Evolutionary conservation across 1,140 invertebrate genomes (phyloP).

Genomic region (Metaphire vulgaris): DNA sequence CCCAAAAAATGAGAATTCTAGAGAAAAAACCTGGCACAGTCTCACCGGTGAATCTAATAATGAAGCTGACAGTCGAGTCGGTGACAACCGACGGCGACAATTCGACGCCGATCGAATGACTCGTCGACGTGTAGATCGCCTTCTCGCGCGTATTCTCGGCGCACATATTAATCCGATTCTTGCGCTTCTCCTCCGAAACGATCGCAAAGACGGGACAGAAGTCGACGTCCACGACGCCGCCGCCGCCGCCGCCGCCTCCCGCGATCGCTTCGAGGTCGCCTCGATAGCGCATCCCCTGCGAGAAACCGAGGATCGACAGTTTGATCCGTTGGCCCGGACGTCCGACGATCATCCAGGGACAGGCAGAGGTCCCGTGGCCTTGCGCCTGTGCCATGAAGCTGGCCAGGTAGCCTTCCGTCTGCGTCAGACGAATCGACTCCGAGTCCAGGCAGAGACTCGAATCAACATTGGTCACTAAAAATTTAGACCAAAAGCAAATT

Average conservation of each 20-base stretch:
- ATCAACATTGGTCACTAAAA: not conserved
- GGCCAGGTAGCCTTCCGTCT: constrained; percentile 25
- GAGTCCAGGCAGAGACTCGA: not conserved
- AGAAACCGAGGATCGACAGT: constrained; percentile 17
- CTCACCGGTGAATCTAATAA: constrained; percentile 16
- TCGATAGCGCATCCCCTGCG: constrained; percentile 9
- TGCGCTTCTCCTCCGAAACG: not conserved
- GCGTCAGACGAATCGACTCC: not conserved
- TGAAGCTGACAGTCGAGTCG: constrained; percentile 10
- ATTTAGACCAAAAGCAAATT: too few relatives aligned
- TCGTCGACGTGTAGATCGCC: not conserved
- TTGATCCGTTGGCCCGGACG: constrained; percentile 27
- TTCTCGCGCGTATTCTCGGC: constrained; percentile 2
- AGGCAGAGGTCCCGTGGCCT: constrained; percentile 20
- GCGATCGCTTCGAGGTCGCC: too few relatives aligned
- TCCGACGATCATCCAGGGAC: constrained; percentile 26
- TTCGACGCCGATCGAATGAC: constrained; percentile 11
- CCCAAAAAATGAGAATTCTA: too few relatives aligned
- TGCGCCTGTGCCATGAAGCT: constrained; percentile 10
- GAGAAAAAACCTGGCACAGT: too few relatives aligned
- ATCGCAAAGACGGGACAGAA: constrained; percentile 16
- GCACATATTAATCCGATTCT: not conserved
- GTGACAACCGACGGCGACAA: not conserved
- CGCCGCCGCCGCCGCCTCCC: not conserved
- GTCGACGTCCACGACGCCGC: not conserved